Evolutionary conservation across 2,888 invertebrate genomes (phyloP).

Genomic region (Protophormia terraenovae): DNA sequence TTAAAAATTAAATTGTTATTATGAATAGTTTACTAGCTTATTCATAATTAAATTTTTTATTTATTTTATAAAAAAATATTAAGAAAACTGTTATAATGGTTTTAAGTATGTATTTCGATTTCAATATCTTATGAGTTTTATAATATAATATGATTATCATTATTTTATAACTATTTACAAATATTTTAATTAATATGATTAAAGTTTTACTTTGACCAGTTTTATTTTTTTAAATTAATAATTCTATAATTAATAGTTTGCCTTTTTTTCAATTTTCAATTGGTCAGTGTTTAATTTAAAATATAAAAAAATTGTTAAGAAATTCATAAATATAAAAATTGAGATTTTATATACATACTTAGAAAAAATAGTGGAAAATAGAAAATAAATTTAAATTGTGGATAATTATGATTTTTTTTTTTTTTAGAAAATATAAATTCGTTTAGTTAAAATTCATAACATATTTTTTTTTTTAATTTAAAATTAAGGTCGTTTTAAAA

Average conservation of each 20-base stretch:
- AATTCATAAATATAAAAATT: neutral
- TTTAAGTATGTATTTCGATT: too few relatives aligned
- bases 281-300: neutral
- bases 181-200: neutral
- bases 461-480: neutral
- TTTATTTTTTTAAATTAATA: conserved; percentile 3
- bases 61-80: too few relatives aligned
- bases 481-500: too few relatives aligned
- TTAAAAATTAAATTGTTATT: too few relatives aligned
- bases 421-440: neutral
- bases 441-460: neutral
- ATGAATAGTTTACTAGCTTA: too few relatives aligned
- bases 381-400: too few relatives aligned
- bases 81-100: too few relatives aligned
- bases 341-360: neutral
- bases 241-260: conserved; percentile 1
- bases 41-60: too few relatives aligned
- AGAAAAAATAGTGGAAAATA: too few relatives aligned
- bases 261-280: neutral
- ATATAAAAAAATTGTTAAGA: neutral
- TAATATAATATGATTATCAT: too few relatives aligned
- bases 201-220: conserved; percentile 48
- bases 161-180: conserved; percentile 44
- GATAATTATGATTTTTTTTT: too few relatives aligned
- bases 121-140: too few relatives aligned